Conservation (phyloP, 1,140 invertebrate species). For the Drosophila tsacasi region DNA sequence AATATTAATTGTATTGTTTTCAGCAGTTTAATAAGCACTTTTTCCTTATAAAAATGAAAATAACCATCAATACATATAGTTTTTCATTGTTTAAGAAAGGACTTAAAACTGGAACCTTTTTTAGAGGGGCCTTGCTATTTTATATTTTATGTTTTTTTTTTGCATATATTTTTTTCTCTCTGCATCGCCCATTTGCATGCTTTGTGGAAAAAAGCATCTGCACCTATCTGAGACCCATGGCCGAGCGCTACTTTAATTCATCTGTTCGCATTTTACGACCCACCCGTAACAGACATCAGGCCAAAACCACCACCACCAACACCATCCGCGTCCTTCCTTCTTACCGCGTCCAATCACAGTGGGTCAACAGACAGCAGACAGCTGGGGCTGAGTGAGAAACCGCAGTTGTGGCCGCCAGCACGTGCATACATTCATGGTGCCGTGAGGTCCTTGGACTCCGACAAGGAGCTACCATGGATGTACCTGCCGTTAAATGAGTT, state of each 20-base stretch:
- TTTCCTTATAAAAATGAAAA: neutral
- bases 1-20: no score
- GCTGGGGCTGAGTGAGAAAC: slow-evolving; percentile 38
- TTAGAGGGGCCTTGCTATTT: neutral
- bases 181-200: slow-evolving; percentile 64
- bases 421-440: slow-evolving; percentile 46
- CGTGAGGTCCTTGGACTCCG: slow-evolving; percentile 59
- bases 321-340: slow-evolving; percentile 2
- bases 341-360: slow-evolving; percentile 46
- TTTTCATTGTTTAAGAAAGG: neutral
- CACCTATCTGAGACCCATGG: slow-evolving; percentile 47
- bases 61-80: no score
- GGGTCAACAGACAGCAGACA: slow-evolving; percentile 63
- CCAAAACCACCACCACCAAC: slow-evolving; percentile 5
- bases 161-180: neutral
- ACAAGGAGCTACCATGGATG: slow-evolving; percentile 10
- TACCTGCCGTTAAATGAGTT: slow-evolving; percentile 6
- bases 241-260: slow-evolving; percentile 61
- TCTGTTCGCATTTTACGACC: slow-evolving; percentile 66
- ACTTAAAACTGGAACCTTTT: neutral
- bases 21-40: neutral
- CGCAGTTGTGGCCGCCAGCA: slow-evolving; percentile 48
- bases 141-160: neutral
- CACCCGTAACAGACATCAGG: slow-evolving; percentile 15
- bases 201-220: slow-evolving; percentile 60